Evolutionary conservation across 2,797 vertebrate species (phyloP), one percentile per base, ranked within the genome.

Genomic region (Anas bahamensis): DNA sequence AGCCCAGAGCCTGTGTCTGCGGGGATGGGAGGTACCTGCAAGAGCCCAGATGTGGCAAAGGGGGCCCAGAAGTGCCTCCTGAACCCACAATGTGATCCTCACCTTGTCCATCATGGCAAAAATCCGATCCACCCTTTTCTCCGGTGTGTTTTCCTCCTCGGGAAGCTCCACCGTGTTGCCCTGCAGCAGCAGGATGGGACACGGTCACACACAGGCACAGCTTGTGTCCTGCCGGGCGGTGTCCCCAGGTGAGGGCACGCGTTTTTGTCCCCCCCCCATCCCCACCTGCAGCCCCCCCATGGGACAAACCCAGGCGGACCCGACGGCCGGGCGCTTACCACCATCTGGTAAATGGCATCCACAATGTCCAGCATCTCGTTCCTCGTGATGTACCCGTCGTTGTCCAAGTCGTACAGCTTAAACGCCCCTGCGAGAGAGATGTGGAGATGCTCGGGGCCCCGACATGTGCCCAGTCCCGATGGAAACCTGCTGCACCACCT

Each of bases 51-150:
- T 1, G 6, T 2, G 10, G 28, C 23, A 39, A 42, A 33, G 15
- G 21, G 73, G 35, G 15, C 10, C 41, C 52, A 48, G 39, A 48
- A 23, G 21, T 15, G 35, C 8, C 3, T 72, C 64, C 77, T 11
- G 52, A 66, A 73, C 13, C 63, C n/a, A 42, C 15, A 17, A 1
- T 10, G 42, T 33, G 42, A 23, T 13, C 64, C 96, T 96, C 66
- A 99, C 99, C 98, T 99, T 99, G 97, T 99, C 99, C 99, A 99
- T 99, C 99, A 99, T 99, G 80, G 99, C 98, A 61, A 99, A 99
- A 97, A 99, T 99, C 89, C 99, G 98, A 91, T 99, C 99, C 85
- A 99, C 99, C 63, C 99, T 97, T 96, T 99, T 99, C 95, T 99
- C 99, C 0, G 99, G 99, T 1, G 99, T 99, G 98, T 99, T 99